Conservation (phyloP, 2,113 vertebrate species). For the Monopterus albus region DNA sequence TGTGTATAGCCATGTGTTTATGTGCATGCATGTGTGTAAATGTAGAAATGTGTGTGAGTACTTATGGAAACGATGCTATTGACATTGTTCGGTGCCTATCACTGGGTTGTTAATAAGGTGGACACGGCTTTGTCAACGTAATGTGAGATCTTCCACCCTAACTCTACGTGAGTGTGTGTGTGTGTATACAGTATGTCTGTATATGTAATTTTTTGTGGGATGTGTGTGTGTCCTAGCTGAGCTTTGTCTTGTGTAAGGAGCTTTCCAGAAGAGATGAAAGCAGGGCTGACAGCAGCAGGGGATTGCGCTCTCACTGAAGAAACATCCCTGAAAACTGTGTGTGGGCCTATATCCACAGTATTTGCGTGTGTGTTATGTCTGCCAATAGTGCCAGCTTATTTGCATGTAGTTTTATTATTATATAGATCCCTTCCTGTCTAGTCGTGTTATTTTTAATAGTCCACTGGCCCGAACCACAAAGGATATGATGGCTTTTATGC, state of each 20-base stretch:
- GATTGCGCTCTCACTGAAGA: constrained; percentile 69
- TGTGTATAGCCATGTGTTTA: neutral
- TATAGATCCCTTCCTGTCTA: neutral
- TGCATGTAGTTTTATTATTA: neutral
- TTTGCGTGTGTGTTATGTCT: constrained; percentile 16
- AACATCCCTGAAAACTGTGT: constrained; percentile 60
- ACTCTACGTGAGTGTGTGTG: constrained; percentile 8
- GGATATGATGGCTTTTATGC: no score
- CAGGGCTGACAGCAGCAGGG: constrained; percentile 65
- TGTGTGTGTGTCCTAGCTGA: constrained; percentile 52
- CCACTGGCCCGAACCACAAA: constrained; percentile 1
- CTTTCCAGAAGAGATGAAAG: constrained; percentile 68
- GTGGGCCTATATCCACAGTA: constrained; percentile 18
- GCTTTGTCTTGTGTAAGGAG: constrained; percentile 70
- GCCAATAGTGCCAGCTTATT: constrained; percentile 23
- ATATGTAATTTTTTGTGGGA: neutral
- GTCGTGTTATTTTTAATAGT: no score
- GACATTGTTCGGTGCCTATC: constrained; percentile 4
- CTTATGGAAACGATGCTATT: constrained; percentile 2
- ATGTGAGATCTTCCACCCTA: constrained; percentile 8
- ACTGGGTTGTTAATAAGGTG: constrained; percentile 10
- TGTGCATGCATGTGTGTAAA: neutral
- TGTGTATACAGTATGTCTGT: constrained; percentile 9
- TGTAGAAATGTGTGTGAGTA: neutral
- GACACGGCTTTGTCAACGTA: constrained; percentile 37